Evolutionary conservation across 2,113 vertebrate genomes (phyloP), one percentile per base, ranked within the genome.

Genomic region (Caracal caracal): DNA sequence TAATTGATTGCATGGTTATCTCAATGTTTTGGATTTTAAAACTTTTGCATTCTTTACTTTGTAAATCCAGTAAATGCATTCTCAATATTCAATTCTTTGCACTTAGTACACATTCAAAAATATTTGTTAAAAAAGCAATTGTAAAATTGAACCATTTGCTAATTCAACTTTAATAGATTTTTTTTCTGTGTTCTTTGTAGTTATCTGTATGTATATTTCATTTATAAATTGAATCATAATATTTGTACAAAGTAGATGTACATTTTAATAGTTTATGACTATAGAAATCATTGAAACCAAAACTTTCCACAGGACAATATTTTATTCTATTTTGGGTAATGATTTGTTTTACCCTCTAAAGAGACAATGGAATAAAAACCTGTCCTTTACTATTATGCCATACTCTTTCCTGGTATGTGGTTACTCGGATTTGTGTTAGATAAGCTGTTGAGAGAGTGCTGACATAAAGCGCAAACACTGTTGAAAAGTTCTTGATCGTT

Each of bases 391-490:
- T 68, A 0, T 82, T 94, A 15, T 33, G 28, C 59, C 78, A 0
- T 93, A 47, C 86, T 98, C 0, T 91, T 91, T 97, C 84, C 96
- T 94, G 63, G 33, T 84, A 28, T 26, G 90, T 93, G 85, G 96
- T 97, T 98, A 93, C 97, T 97, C 85, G 84, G 88, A 90, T 95
- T 92, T 97, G 88, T 98, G 96, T 98, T 97, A 96, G 94, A 97
- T 98, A 66, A 96, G 97, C 97, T 98, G 98, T 96, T 98, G 97
- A 98, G 98, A 98, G 98, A 98, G 98, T 98, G 98, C 97, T 98
- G 98, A 98, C 98, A 97, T 79, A 93, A 93, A 98, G 97, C 96
- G 92, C 98, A 98, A 98, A 98, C 97, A 93, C 95, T 98, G 97
- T 95, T 98, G 98, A 98, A 98, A 98, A 97, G 98, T 98, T 98